Evolutionary conservation across 2,888 invertebrate genomes (phyloP).

Genomic region (Lochmaea capreae): DNA sequence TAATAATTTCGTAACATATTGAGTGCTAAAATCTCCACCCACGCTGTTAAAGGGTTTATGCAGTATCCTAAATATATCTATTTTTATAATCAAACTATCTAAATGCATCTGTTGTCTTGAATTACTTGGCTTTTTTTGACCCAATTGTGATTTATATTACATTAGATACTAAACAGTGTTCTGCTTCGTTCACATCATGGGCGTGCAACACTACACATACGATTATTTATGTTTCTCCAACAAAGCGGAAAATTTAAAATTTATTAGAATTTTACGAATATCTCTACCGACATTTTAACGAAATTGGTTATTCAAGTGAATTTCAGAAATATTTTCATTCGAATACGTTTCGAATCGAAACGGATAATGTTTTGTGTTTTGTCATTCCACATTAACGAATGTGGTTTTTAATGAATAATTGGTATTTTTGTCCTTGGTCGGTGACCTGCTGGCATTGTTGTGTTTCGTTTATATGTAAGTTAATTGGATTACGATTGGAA

Average conservation of each 20-base stretch:
- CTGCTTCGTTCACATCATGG: constrained; percentile 1
- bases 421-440: constrained; percentile 19
- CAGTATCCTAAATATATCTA: too few relatives aligned
- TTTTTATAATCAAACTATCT: neutral
- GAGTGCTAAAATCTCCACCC: too few relatives aligned
- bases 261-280: constrained; percentile 41
- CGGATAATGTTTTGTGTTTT: constrained; percentile 24
- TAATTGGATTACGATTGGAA: constrained; percentile 9
- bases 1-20: too few relatives aligned
- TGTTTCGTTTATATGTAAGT: neutral
- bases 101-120: neutral
- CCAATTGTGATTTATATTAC: neutral
- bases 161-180: constrained; percentile 7
- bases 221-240: constrained; percentile 39
- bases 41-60: too few relatives aligned
- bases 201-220: constrained; percentile 11
- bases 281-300: constrained; percentile 35
- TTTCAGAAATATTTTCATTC: constrained; percentile 24
- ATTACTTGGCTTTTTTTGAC: neutral
- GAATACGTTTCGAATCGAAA: constrained; percentile 29
- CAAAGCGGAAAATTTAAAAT: constrained; percentile 39
- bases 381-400: constrained; percentile 33
- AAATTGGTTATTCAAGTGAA: constrained; percentile 37
- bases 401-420: constrained; percentile 28
- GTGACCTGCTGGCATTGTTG: constrained; percentile 13